A percentile compares a stretch with the other conserved stretches of the same genome.
phyloP scores from a whole-genome alignment of 2,888 invertebrate species.

The Watsonalla cultraria region DNA sequence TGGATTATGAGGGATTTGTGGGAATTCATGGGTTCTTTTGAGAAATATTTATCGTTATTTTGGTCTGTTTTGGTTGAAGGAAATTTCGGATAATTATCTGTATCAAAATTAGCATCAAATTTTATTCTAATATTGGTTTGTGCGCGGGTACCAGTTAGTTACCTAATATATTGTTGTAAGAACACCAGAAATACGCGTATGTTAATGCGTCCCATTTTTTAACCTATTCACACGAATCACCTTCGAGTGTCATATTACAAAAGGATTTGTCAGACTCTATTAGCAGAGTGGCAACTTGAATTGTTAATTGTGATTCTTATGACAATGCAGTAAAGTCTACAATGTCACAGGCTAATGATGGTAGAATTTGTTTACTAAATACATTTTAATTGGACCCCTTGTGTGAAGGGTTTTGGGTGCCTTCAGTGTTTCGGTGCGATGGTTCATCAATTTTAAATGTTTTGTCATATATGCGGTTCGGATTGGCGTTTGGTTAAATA shows the following conservation, averaged over 20 bases:
- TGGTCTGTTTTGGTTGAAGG: no score
- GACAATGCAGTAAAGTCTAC: not conserved
- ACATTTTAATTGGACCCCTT: slow-evolving; percentile 60
- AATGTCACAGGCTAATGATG: slow-evolving; percentile 22
- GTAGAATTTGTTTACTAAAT: slow-evolving; percentile 56
- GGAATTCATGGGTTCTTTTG: no score
- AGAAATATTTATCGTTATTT: no score
- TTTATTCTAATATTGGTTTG: no score
- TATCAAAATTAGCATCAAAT: no score
- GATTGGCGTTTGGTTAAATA: slow-evolving; percentile 24
- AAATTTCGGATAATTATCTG: no score
- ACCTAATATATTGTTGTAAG: no score
- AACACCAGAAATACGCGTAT: not conserved
- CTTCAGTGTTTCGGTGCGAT: slow-evolving; percentile 8
- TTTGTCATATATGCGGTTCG: slow-evolving; percentile 27
- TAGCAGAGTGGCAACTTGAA: slow-evolving; percentile 29
- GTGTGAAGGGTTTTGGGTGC: slow-evolving; percentile 21
- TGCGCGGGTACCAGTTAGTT: no score
- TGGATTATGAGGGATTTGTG: slow-evolving; percentile 6
- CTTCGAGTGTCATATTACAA: slow-evolving; percentile 40
- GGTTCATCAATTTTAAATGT: slow-evolving; percentile 36
- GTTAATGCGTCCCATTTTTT: slow-evolving; percentile 23
- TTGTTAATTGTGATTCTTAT: slow-evolving; percentile 10
- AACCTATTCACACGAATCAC: slow-evolving; percentile 35
- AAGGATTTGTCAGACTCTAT: slow-evolving; percentile 49